These are phyloP conservation scores for Electrophaes corylata DNA, from an alignment of 2,888 invertebrate genomes.

Conservation along the genomic window DNA sequence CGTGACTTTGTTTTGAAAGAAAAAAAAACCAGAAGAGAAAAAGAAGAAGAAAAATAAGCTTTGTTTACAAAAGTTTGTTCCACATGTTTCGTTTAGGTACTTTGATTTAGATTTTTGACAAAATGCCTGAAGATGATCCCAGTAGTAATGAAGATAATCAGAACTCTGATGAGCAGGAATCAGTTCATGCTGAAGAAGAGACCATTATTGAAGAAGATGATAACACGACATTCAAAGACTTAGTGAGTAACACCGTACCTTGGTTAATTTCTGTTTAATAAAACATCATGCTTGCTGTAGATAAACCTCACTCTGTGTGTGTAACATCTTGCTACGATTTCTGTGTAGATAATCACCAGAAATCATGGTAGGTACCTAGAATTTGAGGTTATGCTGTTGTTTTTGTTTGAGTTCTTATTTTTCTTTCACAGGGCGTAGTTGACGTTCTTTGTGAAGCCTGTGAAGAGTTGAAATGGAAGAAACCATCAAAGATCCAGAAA, in stretches of 20 bases:
- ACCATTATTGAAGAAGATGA: constrained; percentile 56
- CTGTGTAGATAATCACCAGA: not conserved
- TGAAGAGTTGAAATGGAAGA: constrained; percentile 95
- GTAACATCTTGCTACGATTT: not conserved
- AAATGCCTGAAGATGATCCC: constrained; percentile 64
- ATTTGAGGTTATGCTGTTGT: constrained; percentile 50
- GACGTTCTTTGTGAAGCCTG: constrained; percentile 97
- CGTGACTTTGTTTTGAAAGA: too few relatives aligned
- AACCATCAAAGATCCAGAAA: constrained; percentile 96
- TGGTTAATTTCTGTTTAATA: not conserved
- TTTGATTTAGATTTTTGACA: not conserved
- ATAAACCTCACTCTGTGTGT: not conserved
- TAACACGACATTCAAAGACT: constrained; percentile 75
- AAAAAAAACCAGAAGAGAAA: too few relatives aligned
- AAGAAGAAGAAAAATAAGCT: not conserved
- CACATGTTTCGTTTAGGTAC: constrained; percentile 34
- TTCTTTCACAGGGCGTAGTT: constrained; percentile 89
- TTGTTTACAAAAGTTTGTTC: constrained; percentile 15
- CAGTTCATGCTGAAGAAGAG: constrained; percentile 39
- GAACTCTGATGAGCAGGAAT: constrained; percentile 49
- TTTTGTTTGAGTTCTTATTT: constrained; percentile 1
- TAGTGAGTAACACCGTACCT: constrained; percentile 54
- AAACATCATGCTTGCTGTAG: not conserved
- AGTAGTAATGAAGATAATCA: constrained; percentile 56
- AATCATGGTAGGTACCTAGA: not conserved